Evolutionary conservation across 2,888 invertebrate species (phyloP), one percentile per base, ranked within the genome.

Genomic region (Icerya purchasi): DNA sequence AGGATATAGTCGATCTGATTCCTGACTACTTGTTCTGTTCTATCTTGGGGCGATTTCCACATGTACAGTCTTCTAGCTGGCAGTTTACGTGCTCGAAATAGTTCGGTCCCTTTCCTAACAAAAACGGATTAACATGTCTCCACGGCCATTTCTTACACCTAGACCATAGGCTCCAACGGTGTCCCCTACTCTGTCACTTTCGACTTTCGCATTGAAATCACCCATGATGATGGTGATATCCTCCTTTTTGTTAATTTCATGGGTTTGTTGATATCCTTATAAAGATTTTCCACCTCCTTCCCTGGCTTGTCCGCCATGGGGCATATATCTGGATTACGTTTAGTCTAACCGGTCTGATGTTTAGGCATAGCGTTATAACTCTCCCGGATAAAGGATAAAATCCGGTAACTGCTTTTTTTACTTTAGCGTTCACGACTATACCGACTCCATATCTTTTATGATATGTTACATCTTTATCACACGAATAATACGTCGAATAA

Each of bases 401-500:
- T n/a, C n/a, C n/a, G n/a, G n/a, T n/a, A n/a, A n/a, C n/a, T n/a
- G n/a, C n/a, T n/a, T n/a, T n/a, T n/a, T n/a, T n/a, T n/a, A n/a
- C n/a, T n/a, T n/a, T n/a, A n/a, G n/a, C n/a, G n/a, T n/a, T n/a
- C n/a, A n/a, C n/a, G n/a, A n/a, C n/a, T n/a, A n/a, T n/a, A n/a
- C n/a, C n/a, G n/a, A n/a, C n/a, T n/a, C n/a, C n/a, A n/a, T n/a
- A n/a, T n/a, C n/a, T n/a, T n/a, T n/a, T n/a, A n/a, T n/a, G n/a
- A n/a, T n/a, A n/a, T n/a, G 10, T 10, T 56, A 21, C 49, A 50
- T 63, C 60, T 19, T 63, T 49, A 52, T 59, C 62, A 18, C 63
- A 58, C n/a, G 62, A 61, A 49, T 61, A 55, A 54, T 64, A 64
- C 2, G 14, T 36, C 22, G 50, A 54, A n/a, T 56, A 20, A 25